Base-by-base conservation (phyloP, 2,888 invertebrate genomes). In the Noctuana brunneofusca region DNA sequence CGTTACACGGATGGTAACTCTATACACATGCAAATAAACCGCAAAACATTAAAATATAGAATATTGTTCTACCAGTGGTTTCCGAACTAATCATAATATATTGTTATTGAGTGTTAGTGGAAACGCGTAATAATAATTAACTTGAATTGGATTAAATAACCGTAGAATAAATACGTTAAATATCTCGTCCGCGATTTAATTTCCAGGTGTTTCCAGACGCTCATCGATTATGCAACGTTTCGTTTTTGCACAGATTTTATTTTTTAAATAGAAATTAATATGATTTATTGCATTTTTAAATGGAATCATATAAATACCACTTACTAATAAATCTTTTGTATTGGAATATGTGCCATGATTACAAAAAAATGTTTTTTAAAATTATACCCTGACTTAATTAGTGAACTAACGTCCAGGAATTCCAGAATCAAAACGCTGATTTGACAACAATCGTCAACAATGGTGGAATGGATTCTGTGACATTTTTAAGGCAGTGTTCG, bases 381-480 rank as follows among this genome's bases (percentile, higher is more conserved):
- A 41, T 41, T 14, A 41, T 46, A 12, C 18, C 20, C 20, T 20
- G 0, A 20, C 2, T 46, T 1, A 11, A 46, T 11, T 18, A 18
- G 11, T 11, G 0, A 18, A 11, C 3, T 9, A 43, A 20, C 24
- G 27, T 18, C 30, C 55, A 62, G 49, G 27, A 59, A 50, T 80
- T 18, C 30, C 55, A 62, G 49, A 38, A 59, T 52, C 81, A 68
- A 86, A 87, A 90, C 88, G 87, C 75, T 75, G 69, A 79, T 86
- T 87, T 89, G 89, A 90, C 87, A 87, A 87, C 86, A 85, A 83
- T 62, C 62, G 88, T 88, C 89, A 88, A 89, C 88, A 90, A 90
- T 89, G 91, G 89, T 86, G 89, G 89, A 89, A 84, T 76, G 83
- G 84, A 87, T 84, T 87, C 81, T 81, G 78, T 90, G 89, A 89